Base-by-base conservation (phyloP, 2,888 invertebrate species). In the Idaea straminata region DNA sequence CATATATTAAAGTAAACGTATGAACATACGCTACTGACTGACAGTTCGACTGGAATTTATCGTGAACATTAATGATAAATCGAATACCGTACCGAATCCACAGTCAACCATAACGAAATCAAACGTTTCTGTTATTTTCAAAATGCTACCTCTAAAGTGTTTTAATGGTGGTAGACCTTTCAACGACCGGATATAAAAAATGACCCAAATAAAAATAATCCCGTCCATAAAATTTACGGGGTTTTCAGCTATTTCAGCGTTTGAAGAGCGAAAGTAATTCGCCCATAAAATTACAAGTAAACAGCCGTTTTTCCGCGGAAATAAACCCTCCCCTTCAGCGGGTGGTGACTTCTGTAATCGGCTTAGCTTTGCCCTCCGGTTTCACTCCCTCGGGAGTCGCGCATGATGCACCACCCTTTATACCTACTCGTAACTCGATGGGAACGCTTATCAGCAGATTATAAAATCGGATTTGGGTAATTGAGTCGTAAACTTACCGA, bases 231-330 rank as follows among this genome's bases (percentile, higher is more conserved):
- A 90, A 84, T 89, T 88, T 89, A 89, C 85, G 87, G 86, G 75
- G 74, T 77, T 85, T 87, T 86, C 84, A 83, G 86, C 82, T 84
- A 86, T 88, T 87, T 88, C 86, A 85, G 86, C 85, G 84, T 85
- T 87, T 87, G 85, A 88, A 83, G 83, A 91, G 88, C 86, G 88
- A 90, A 90, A 90, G 89, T 91, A 89, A 89, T 89, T 89, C 86
- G 84, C 81, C 82, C 85, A 90, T 91, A 91, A 91, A 91, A 91
- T 91, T 89, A 91, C 88, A 83, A 85, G 87, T 89, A 91, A 91
- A 91, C 92, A 91, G 89, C 85, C 89, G 89, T 91, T 91, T 91
- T 89, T 90, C 87, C 83, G 83, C 80, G 85, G 87, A 85, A 88
- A 91, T 91, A 89, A 91, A 89, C 83, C 83, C 84, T 76, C 86